A percentile compares a stretch with the other conserved stretches of the same genome.
phyloP scores from a whole-genome alignment of 2,888 invertebrate species.

The Sphaerophoria rueppellii region DNA sequence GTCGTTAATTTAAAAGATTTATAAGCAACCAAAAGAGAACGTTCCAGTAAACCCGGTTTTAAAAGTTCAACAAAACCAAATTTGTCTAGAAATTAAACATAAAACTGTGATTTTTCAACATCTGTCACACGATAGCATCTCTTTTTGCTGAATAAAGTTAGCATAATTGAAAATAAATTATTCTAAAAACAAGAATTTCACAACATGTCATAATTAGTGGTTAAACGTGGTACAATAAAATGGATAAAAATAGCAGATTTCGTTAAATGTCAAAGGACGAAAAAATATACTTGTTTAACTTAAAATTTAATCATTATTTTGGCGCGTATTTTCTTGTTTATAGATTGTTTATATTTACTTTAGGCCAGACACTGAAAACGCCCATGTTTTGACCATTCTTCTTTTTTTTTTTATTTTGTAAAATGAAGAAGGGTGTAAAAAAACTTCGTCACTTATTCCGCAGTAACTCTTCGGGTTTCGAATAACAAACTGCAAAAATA shows the following conservation, averaged over 20 bases:
- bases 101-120: not conserved
- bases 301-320: no score
- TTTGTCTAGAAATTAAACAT: not conserved
- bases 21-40: not conserved
- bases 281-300: not conserved
- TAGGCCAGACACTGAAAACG: no score
- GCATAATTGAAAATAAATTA: not conserved
- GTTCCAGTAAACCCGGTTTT: not conserved
- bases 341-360: no score
- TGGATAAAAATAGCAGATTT: not conserved
- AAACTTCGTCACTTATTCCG: not conserved
- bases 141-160: not conserved
- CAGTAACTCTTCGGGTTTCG: not conserved
- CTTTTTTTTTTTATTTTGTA: no score
- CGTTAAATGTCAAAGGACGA: not conserved
- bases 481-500: not conserved
- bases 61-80: conserved; percentile 15
- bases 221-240: not conserved
- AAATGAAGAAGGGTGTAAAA: not conserved
- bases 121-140: conserved; percentile 2
- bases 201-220: not conserved
- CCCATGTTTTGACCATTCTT: no score
- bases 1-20: no score
- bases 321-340: no score
- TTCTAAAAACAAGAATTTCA: conserved; percentile 8